A percentile compares a stretch with the other conserved stretches of the same genome.
Evolutionary conservation across 2,113 vertebrate species (phyloP).

Genomic region (Myxocyprinus asiaticus): DNA sequence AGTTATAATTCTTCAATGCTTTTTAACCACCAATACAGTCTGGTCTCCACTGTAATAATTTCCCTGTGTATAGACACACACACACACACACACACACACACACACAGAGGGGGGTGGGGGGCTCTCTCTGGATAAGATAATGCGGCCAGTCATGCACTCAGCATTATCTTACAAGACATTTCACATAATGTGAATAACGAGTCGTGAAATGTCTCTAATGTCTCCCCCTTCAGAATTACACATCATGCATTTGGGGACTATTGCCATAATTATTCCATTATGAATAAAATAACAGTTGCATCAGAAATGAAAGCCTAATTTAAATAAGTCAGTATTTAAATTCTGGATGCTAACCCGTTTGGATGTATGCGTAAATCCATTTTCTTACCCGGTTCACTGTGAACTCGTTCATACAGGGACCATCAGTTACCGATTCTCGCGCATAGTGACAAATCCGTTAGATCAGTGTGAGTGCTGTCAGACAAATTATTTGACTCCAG

Average conservation of each 20-base stretch:
- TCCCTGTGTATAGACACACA: too few species aligned
- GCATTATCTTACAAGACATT: conserved; percentile 48
- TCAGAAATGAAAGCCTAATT: neutral
- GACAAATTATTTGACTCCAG: conserved; percentile 47
- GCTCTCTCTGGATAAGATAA: conserved; percentile 54
- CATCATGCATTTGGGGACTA: conserved; percentile 19
- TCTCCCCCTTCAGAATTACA: conserved; percentile 53
- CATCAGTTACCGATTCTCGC: conserved; percentile 9
- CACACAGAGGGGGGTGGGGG: conserved; percentile 7
- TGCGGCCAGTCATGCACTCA: conserved; percentile 58
- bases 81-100: conserved; percentile 27
- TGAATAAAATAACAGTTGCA: neutral
- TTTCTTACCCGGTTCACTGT: conserved; percentile 16
- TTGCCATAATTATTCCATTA: neutral
- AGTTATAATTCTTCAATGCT: neutral
- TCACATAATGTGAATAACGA: conserved; percentile 59
- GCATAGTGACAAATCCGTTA: conserved; percentile 41
- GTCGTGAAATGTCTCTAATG: conserved; percentile 46
- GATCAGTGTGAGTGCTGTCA: conserved; percentile 15
- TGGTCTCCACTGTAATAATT: neutral
- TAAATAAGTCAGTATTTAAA: conserved; percentile 4
- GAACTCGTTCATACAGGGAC: neutral
- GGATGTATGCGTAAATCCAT: conserved; percentile 24
- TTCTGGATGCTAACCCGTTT: conserved; percentile 23
- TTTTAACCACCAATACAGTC: neutral